These are phyloP conservation scores for Ophthalmolycus amberensis DNA, from an alignment of 2,113 vertebrate species.

Conservation along the genomic window DNA sequence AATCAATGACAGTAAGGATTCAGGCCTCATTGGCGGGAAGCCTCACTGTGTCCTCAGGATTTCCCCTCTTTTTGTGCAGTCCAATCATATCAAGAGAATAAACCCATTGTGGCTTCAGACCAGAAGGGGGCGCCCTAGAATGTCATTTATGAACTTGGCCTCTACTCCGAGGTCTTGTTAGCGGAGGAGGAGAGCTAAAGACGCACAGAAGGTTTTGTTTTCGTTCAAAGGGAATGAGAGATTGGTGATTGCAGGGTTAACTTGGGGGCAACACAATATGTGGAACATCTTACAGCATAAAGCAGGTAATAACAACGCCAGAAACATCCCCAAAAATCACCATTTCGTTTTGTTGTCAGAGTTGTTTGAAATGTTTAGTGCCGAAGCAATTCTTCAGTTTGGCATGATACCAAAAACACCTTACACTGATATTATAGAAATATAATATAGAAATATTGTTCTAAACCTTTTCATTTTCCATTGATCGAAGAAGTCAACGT, in stretches of 20 bases:
- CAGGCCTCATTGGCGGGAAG: constrained; percentile 9
- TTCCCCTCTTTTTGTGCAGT: not conserved
- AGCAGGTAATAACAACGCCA: not conserved
- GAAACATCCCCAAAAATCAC: not conserved
- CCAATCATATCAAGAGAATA: not conserved
- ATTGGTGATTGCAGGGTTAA: not conserved
- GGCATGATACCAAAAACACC: not conserved
- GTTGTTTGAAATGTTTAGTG: not conserved
- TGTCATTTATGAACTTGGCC: constrained; percentile 26
- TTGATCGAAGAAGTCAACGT: not conserved
- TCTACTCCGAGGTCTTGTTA: not conserved
- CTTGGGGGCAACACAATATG: not conserved
- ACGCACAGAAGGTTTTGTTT: not conserved
- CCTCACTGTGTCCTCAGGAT: constrained; percentile 7
- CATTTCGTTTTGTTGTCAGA: not conserved
- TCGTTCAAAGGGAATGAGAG: not conserved
- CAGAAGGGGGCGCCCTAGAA: constrained; percentile 81
- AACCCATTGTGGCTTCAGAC: not conserved
- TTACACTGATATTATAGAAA: not conserved
- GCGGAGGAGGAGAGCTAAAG: not conserved
- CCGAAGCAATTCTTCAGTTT: not conserved
- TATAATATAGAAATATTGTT: no score
- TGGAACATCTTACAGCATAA: not conserved
- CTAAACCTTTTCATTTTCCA: not conserved
- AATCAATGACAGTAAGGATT: constrained; percentile 43